phyloP scores from a whole-genome alignment of 2,888 invertebrate genomes.

The Amphipyra tragopoginis region DNA sequence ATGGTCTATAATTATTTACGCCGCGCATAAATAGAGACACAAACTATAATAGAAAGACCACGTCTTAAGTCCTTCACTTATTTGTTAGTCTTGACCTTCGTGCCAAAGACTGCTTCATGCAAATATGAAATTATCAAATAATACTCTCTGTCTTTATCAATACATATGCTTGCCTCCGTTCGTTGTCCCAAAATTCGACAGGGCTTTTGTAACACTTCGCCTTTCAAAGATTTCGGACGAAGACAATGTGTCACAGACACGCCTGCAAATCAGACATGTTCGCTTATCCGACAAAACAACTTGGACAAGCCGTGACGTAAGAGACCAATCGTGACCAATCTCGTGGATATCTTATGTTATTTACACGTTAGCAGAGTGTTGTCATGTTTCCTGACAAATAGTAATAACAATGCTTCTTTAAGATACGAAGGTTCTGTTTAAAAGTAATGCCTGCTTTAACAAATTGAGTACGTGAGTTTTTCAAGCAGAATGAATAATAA shows the following conservation, averaged over 20 bases:
- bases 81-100: slow-evolving; percentile 33
- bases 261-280: slow-evolving; percentile 76
- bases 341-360: slow-evolving; percentile 62
- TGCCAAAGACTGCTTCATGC: slow-evolving; percentile 28
- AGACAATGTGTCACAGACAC: slow-evolving; percentile 79
- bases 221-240: slow-evolving; percentile 63
- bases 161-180: slow-evolving; percentile 35
- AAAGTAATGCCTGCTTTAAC: slow-evolving; percentile 16
- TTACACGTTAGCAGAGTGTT: slow-evolving; percentile 60
- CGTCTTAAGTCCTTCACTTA: slow-evolving; percentile 13
- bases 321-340: slow-evolving; percentile 68
- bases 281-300: slow-evolving; percentile 71
- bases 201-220: slow-evolving; percentile 60
- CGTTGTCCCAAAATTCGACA: slow-evolving; percentile 56
- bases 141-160: slow-evolving; percentile 28
- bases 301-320: slow-evolving; percentile 76
- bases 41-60: background rate
- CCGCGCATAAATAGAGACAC: background rate
- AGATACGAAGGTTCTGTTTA: slow-evolving; percentile 42
- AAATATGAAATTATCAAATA: slow-evolving; percentile 50
- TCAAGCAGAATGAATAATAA: slow-evolving; percentile 35
- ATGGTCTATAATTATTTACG: background rate
- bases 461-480: slow-evolving; percentile 12
- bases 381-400: slow-evolving; percentile 67
- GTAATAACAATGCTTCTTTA: slow-evolving; percentile 43